phyloP scores from a whole-genome alignment of 2,888 invertebrate genomes.

The Callimorpha dominula region DNA sequence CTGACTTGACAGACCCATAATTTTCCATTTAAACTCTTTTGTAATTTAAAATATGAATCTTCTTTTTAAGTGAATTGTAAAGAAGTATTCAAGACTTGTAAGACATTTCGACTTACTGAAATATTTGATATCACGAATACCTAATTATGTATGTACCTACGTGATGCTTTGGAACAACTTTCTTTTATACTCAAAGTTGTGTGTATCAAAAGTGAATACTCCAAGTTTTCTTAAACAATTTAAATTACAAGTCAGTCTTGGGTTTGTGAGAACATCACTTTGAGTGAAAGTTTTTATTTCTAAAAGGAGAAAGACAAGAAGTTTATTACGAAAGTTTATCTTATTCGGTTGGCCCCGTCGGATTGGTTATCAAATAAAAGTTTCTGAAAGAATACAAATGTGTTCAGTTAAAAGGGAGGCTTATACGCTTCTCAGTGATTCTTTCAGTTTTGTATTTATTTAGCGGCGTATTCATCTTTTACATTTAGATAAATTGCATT shows the following conservation, averaged over 20 bases:
- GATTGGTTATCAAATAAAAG: conserved; percentile 59
- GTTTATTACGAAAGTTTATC: conserved; percentile 60
- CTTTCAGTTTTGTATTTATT: conserved; percentile 29
- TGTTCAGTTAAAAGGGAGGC: conserved; percentile 31
- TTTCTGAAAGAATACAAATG: conserved; percentile 50
- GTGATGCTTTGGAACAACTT: background rate
- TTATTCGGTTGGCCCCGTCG: conserved; percentile 46
- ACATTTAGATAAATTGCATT: conserved; percentile 20
- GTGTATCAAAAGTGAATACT: conserved; percentile 23
- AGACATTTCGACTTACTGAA: background rate
- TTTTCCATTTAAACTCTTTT: background rate
- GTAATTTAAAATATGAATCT: too few relatives aligned
- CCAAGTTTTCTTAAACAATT: conserved; percentile 36
- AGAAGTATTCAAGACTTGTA: too few relatives aligned
- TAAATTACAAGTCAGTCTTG: conserved; percentile 43
- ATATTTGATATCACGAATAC: conserved; percentile 1
- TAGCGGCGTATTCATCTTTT: conserved; percentile 27
- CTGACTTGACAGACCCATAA: background rate
- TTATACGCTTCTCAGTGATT: conserved; percentile 16
- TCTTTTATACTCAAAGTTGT: conserved; percentile 11
- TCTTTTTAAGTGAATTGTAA: too few relatives aligned
- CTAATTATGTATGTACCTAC: background rate
- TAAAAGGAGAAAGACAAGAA: conserved; percentile 49
- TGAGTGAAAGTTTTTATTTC: conserved; percentile 44
- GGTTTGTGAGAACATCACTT: conserved; percentile 40